Conservation (phyloP, 2,888 invertebrate species). For the Stenchaetothrips biformis region DNA sequence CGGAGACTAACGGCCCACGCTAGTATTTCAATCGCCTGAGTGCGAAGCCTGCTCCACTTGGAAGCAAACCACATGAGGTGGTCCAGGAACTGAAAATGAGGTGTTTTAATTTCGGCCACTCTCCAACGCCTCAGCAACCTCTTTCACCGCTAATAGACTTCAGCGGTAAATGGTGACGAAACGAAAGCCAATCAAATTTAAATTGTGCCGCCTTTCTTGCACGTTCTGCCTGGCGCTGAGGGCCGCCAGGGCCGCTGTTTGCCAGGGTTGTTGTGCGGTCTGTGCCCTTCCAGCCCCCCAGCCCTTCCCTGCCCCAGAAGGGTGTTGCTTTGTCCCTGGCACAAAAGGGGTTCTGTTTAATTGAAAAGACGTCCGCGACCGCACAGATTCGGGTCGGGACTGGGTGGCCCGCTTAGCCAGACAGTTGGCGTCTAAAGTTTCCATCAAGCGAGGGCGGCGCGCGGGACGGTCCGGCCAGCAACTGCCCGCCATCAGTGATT, state of each 20-base stretch:
- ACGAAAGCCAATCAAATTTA: no score
- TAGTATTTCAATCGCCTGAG: no score
- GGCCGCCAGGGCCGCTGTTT: neutral
- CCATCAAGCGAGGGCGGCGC: neutral
- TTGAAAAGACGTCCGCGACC: neutral
- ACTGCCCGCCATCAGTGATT: neutral
- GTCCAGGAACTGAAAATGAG: no score
- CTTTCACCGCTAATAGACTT: no score
- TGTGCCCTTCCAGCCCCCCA: neutral
- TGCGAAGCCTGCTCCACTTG: no score
- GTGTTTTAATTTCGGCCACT: no score
- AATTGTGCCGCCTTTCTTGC: no score
- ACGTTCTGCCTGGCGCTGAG: neutral
- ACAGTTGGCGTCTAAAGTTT: constrained; percentile 5
- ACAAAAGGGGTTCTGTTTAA: neutral
- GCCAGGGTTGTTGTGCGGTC: neutral
- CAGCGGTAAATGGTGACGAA: no score
- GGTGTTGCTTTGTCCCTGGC: neutral
- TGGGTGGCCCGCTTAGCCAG: neutral
- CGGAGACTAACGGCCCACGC: no score
- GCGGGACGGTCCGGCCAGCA: neutral
- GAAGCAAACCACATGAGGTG: no score
- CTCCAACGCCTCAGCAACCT: no score
- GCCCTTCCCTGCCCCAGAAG: neutral
- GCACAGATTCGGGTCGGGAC: neutral